Evolutionary conservation across 2,797 vertebrate genomes (phyloP).

Genomic region (Gorsachius magnificus): DNA sequence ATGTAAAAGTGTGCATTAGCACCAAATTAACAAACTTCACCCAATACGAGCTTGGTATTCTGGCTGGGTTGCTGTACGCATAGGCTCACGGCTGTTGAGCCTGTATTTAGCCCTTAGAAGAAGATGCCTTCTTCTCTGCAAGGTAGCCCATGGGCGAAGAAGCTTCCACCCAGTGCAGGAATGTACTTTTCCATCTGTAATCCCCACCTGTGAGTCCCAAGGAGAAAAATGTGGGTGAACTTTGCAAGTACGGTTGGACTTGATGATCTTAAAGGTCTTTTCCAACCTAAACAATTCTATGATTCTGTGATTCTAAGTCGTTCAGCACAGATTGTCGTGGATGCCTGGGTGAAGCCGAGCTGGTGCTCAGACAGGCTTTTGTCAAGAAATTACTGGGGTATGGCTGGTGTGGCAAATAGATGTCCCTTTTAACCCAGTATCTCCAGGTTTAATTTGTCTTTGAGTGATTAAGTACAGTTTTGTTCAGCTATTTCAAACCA

Average conservation of each 20-base stretch:
- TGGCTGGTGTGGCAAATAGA: not conserved
- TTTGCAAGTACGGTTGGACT: not conserved
- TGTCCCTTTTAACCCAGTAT: not conserved
- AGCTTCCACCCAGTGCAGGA: not conserved
- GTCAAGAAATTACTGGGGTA: not conserved
- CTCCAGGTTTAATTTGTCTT: not conserved
- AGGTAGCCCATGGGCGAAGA: not conserved
- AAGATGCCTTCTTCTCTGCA: accelerated
- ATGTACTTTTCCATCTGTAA: not conserved
- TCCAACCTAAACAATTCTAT: too few species aligned
- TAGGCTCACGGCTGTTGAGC: not conserved
- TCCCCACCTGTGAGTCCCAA: not conserved
- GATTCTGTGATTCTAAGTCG: not conserved
- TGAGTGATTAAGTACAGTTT: not conserved
- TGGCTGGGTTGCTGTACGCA: not conserved
- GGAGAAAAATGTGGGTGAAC: not conserved
- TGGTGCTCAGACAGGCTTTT: not conserved
- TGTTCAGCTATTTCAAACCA: not conserved
- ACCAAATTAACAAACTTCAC: not conserved
- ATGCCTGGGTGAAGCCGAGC: not conserved
- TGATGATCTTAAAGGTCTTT: too few species aligned
- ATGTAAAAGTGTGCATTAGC: not conserved
- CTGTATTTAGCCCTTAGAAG: not conserved
- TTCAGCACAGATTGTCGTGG: not conserved
- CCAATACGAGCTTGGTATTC: not conserved